A percentile compares a stretch with the other conserved stretches of the same genome.
These are phyloP conservation scores for Procavia capensis DNA, from an alignment of 2,113 vertebrate genomes.

Conservation along the genomic window DNA sequence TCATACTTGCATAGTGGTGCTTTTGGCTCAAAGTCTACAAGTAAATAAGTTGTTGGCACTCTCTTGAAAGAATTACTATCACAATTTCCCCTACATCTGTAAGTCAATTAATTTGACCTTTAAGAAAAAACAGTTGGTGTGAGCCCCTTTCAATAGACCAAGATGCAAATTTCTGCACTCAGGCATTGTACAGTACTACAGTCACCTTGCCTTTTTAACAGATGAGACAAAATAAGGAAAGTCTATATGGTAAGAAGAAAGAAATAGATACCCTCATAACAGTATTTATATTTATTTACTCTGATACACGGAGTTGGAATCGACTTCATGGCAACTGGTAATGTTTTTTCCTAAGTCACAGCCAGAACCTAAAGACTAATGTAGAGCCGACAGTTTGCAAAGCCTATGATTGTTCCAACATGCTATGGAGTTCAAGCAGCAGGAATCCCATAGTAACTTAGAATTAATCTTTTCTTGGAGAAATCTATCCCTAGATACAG, in stretches of 20 bases:
- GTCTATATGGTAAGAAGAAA: not conserved
- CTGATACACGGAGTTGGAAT: not conserved
- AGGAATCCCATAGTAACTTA: conserved; percentile 33
- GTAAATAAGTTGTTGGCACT: conserved; percentile 84
- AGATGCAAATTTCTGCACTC: conserved; percentile 64
- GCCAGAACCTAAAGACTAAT: not conserved
- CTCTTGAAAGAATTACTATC: conserved; percentile 83
- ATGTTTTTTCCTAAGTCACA: not conserved
- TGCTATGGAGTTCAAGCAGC: conserved; percentile 45
- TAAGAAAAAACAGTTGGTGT: conserved; percentile 64
- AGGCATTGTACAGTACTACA: conserved; percentile 13
- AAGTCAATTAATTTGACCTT: conserved; percentile 76
- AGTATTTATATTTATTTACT: not conserved
- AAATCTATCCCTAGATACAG: not conserved
- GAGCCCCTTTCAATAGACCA: not conserved
- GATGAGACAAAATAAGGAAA: conserved; percentile 55
- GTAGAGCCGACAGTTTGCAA: not conserved
- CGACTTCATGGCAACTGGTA: not conserved
- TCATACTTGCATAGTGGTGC: conserved; percentile 85
- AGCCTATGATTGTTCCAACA: not conserved
- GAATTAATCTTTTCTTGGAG: conserved; percentile 12
- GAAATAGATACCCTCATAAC: not conserved
- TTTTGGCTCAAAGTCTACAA: conserved; percentile 84
- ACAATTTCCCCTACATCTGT: conserved; percentile 57
- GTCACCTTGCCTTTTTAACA: conserved; percentile 53